Percentiles rank a stretch among this genome's conserved stretches.
These are phyloP conservation scores for Pipistrellus pipistrellus DNA, from an alignment of 2,797 vertebrate species.

Conservation along the genomic window DNA sequence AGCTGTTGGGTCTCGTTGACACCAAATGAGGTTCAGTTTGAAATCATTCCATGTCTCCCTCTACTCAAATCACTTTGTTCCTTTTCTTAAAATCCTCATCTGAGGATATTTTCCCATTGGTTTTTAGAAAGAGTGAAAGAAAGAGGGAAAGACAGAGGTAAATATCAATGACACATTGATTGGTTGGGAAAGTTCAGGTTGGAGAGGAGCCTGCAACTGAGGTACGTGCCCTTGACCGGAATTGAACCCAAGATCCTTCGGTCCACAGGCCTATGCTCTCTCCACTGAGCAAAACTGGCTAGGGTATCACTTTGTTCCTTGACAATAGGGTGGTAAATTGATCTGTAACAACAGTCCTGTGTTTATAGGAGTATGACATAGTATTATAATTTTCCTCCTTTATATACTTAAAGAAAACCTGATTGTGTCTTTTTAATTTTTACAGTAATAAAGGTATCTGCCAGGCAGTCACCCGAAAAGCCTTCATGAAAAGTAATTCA, in stretches of 20 bases:
- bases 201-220: too few species aligned
- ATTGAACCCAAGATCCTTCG: too few species aligned
- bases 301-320: background rate
- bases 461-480: constrained; percentile 69
- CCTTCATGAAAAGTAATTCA: background rate
- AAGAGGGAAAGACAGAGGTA: too few species aligned
- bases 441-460: constrained; percentile 76
- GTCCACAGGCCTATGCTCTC: too few species aligned
- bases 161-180: too few species aligned
- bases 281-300: too few species aligned
- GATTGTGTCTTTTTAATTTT: constrained; percentile 44
- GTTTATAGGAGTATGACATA: background rate
- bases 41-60: background rate
- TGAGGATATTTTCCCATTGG: too few species aligned
- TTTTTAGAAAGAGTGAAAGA: too few species aligned
- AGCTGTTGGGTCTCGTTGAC: constrained; percentile 52
- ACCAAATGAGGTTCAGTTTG: background rate
- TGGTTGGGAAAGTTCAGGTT: too few species aligned
- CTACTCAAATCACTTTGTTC: background rate
- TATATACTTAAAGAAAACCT: background rate
- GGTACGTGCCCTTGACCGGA: too few species aligned
- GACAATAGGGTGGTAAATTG: background rate
- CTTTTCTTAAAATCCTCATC: background rate
- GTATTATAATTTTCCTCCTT: background rate
- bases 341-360: background rate